Evolutionary conservation across 2,797 vertebrate genomes (phyloP), one percentile per base, ranked within the genome.

Genomic region (Gymnoscopelus microlampas): DNA sequence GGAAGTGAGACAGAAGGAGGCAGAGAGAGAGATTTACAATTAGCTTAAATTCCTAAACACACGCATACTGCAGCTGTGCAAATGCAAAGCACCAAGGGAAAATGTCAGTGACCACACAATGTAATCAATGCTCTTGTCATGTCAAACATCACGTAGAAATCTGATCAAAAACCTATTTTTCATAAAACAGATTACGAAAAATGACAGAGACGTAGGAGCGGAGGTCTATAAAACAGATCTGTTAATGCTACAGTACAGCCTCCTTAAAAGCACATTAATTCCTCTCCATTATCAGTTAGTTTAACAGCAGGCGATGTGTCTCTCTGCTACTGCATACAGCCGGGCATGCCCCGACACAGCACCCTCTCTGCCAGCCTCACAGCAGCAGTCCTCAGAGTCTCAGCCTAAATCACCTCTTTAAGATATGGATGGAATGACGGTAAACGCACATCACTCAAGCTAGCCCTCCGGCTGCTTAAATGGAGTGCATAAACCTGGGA

Each of bases 401-500:
- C 5, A 2, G 24, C 5, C 39, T 81, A 72, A 82, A 83, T 68
- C 84, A 80, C 69, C 76, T 73, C 72, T 60, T 35, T 77, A 7
- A 68, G 71, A 66, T 81, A 63, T 60, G 58, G 73, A 65, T 51
- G 76, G 81, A 85, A 85, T 80, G 80, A 73, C 66, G 62, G 47
- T 82, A 53, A 83, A 73, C 1, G 59, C 75, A 63, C 70, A 82
- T 82, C 80, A 84, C 66, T 87, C 84, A 83, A 64, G 56, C 67
- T 1, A 77, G 59, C 73, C 84, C 79, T 71, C 73, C 24, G 80
- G 82, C 85, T 84, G 61, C 77, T 78, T 66, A 79, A 71, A 81
- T 70, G 60, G 86, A 79, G 71, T 63, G 53, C 83, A 82, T 76
- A n/a, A 87, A 85, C 71, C 71, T 75, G 70, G 76, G 72, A 85